Percentiles rank a stretch among this genome's conserved stretches.
These are phyloP conservation scores for Drosophila simulans DNA, from an alignment of 1,140 invertebrate species.

Conservation along the genomic window DNA sequence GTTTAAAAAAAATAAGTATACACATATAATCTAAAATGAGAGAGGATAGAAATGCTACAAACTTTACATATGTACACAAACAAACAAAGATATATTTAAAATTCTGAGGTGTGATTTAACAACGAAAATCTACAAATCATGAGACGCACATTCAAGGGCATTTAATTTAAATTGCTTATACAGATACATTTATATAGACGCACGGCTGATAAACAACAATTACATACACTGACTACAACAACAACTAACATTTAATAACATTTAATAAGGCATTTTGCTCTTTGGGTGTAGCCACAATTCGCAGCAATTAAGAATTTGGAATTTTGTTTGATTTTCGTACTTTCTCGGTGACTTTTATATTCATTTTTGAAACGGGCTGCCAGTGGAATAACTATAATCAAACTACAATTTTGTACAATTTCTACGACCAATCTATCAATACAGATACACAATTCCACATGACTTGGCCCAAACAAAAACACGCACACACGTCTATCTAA, in stretches of 20 bases:
- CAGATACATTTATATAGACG: conserved; percentile 42
- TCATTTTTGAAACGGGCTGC: conserved; percentile 22
- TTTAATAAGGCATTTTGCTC: conserved; percentile 31
- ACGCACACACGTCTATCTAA: conserved; percentile 43
- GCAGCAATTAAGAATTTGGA: conserved; percentile 43
- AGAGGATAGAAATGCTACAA: conserved; percentile 11
- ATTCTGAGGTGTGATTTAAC: conserved; percentile 11
- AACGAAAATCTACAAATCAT: conserved; percentile 65
- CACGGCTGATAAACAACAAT: conserved; percentile 68
- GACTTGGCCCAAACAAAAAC: conserved; percentile 43
- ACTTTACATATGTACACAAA: conserved; percentile 22
- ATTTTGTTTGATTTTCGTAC: conserved; percentile 4
- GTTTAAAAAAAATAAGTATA: background rate
- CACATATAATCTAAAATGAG: conserved; percentile 5
- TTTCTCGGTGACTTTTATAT: conserved; percentile 4
- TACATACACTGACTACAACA: conserved; percentile 78
- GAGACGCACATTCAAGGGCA: conserved; percentile 49
- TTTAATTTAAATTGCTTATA: conserved; percentile 22
- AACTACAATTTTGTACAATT: conserved; percentile 45
- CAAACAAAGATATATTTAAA: conserved; percentile 8
- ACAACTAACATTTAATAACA: conserved; percentile 74
- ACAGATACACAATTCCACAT: conserved; percentile 59
- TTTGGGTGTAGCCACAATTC: conserved; percentile 38
- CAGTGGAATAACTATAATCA: conserved; percentile 64
- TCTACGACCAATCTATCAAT: conserved; percentile 39